Conservation (phyloP, 92 coral and sea anemone species). For the Actinostola sp. region DNA sequence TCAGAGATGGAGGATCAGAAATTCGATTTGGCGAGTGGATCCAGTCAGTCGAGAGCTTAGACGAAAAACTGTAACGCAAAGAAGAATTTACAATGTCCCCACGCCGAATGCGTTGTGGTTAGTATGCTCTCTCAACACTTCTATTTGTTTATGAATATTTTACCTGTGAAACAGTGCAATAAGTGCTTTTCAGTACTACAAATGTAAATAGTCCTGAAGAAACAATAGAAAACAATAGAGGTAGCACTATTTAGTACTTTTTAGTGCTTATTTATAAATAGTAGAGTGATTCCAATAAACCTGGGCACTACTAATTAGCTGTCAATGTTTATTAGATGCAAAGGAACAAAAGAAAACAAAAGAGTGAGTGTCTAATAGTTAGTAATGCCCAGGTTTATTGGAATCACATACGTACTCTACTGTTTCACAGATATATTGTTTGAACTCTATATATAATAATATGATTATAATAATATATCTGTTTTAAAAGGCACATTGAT, state of each 20-base stretch:
- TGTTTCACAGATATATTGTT: background rate
- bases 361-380: no score
- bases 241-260: no score
- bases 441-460: background rate
- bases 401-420: background rate
- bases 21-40: constrained; percentile 57
- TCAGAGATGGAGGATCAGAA: constrained; percentile 54
- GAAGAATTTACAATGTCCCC: constrained; percentile 60
- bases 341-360: no score
- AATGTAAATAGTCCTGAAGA: no score
- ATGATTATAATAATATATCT: background rate
- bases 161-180: background rate
- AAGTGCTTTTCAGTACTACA: background rate
- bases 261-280: no score
- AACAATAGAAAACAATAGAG: no score
- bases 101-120: constrained; percentile 66
- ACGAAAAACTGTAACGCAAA: constrained; percentile 45
- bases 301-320: no score
- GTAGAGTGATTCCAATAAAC: no score
- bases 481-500: constrained; percentile 29
- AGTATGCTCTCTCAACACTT: background rate
- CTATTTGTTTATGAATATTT: background rate
- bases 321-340: no score
- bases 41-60: constrained; percentile 57
- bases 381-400: background rate